Conservation (phyloP, 2,113 vertebrate species). For the Gymnorhina tibicen region DNA sequence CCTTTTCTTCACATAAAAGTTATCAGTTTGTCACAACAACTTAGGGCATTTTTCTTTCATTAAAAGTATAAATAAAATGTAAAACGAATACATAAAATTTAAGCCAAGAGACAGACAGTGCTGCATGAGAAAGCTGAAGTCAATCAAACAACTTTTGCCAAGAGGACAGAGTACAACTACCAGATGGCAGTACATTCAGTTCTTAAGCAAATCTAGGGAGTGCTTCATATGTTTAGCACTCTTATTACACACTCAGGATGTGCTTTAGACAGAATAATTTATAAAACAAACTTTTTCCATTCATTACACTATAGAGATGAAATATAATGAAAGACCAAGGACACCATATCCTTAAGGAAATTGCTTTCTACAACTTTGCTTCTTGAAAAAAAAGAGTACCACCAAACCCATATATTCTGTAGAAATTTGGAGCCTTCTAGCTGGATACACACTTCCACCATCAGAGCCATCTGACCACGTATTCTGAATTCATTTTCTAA, state of each 20-base stretch:
- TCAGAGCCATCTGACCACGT: background rate
- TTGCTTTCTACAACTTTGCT: background rate
- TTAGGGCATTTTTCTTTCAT: background rate
- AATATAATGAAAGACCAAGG: background rate
- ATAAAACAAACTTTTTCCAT: conserved; percentile 25
- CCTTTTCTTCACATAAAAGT: background rate
- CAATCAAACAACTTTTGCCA: background rate
- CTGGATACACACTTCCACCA: background rate
- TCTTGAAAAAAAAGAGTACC: background rate
- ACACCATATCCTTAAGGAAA: background rate
- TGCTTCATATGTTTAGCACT: background rate
- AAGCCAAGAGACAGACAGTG: background rate
- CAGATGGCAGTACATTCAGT: conserved; percentile 53
- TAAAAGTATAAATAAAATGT: background rate
- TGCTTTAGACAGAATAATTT: conserved; percentile 17
- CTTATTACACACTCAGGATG: conserved; percentile 17
- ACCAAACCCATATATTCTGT: background rate
- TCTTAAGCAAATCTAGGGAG: conserved; percentile 3
- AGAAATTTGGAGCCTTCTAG: background rate
- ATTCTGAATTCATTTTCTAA: background rate
- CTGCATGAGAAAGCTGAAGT: background rate
- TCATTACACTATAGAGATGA: background rate
- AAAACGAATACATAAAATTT: background rate
- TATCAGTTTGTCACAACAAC: background rate
- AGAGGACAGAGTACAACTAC: conserved; percentile 26